Percentiles rank a stretch among this genome's conserved stretches.
These are phyloP conservation scores for Cryptosula pallasiana DNA, from an alignment of 2,888 invertebrate species.

Conservation along the genomic window DNA sequence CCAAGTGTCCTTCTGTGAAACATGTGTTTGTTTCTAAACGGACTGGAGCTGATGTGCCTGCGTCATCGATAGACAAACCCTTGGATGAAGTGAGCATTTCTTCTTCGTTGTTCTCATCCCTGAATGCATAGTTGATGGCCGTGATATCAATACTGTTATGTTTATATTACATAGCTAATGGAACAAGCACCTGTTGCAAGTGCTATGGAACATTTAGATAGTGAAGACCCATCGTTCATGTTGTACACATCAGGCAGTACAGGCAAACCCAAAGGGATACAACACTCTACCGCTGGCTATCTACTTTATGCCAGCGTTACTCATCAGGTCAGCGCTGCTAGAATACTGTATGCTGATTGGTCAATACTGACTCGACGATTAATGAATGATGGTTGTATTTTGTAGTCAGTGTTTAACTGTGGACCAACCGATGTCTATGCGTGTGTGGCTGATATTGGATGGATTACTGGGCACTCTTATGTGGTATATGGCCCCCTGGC, in stretches of 20 bases:
- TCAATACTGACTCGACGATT: too few relatives aligned
- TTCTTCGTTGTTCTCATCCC: neutral
- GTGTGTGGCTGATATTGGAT: slow-evolving; percentile 58
- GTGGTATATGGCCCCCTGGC: slow-evolving; percentile 57
- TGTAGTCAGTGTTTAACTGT: slow-evolving; percentile 55
- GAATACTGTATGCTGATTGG: neutral
- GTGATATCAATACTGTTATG: too few relatives aligned
- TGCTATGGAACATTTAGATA: slow-evolving; percentile 51
- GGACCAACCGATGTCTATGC: slow-evolving; percentile 53
- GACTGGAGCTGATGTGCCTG: slow-evolving; percentile 36
- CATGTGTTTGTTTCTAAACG: slow-evolving; percentile 54
- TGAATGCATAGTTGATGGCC: too few relatives aligned
- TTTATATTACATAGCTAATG: too few relatives aligned
- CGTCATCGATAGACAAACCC: slow-evolving; percentile 38
- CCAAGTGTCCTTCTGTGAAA: slow-evolving; percentile 49
- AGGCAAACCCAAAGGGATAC: slow-evolving; percentile 57
- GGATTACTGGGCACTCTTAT: slow-evolving; percentile 55
- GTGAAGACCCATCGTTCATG: slow-evolving; percentile 57
- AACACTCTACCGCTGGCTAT: slow-evolving; percentile 56
- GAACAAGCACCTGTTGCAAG: slow-evolving; percentile 29
- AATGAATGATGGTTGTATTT: too few relatives aligned
- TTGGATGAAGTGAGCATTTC: slow-evolving; percentile 46
- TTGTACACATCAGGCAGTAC: slow-evolving; percentile 59
- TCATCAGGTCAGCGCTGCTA: slow-evolving; percentile 44
- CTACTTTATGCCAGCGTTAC: slow-evolving; percentile 54